Evolutionary conservation across 2,113 vertebrate genomes (phyloP).

Genomic region (Scophthalmus maximus): DNA sequence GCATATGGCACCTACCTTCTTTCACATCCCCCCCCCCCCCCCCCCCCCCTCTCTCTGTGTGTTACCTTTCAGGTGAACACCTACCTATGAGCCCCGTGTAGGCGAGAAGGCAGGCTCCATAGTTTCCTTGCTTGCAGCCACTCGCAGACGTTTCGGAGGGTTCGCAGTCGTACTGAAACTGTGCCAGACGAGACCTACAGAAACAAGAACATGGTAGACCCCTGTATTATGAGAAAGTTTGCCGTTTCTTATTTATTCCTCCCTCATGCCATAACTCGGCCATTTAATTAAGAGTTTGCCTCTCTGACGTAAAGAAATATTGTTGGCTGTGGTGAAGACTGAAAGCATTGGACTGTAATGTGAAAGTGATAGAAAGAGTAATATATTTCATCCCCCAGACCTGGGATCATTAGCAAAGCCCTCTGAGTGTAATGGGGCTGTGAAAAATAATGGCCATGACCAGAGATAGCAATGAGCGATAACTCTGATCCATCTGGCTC

Average conservation of each 20-base stretch:
- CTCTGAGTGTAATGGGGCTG: conserved; percentile 76
- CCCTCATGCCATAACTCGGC: conserved; percentile 13
- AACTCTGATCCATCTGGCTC: conserved; percentile 77
- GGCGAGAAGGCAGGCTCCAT: conserved; percentile 87
- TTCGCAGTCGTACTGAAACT: conserved; percentile 91
- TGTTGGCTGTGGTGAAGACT: conserved; percentile 34
- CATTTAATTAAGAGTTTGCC: conserved; percentile 63
- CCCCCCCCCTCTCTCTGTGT: background rate
- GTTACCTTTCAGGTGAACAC: conserved; percentile 35
- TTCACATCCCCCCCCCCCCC: background rate
- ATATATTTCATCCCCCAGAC: conserved; percentile 71
- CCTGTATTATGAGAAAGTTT: conserved; percentile 36
- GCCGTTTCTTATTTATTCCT: background rate
- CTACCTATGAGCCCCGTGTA: conserved; percentile 94
- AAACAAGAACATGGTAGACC: conserved; percentile 9
- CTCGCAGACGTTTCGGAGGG: conserved; percentile 74
- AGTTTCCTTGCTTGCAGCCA: conserved; percentile 86
- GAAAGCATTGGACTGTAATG: conserved; percentile 64
- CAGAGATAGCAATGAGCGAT: conserved; percentile 78
- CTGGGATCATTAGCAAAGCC: conserved; percentile 77
- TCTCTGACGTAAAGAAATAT: conserved; percentile 61
- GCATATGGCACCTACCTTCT: background rate
- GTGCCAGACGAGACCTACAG: conserved; percentile 90
- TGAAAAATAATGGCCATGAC: conserved; percentile 81
- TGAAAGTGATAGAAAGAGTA: conserved; percentile 74